Evolutionary conservation across 2,113 vertebrate genomes (phyloP), one percentile per base, ranked within the genome.

Genomic region (Platichthys flesus): DNA sequence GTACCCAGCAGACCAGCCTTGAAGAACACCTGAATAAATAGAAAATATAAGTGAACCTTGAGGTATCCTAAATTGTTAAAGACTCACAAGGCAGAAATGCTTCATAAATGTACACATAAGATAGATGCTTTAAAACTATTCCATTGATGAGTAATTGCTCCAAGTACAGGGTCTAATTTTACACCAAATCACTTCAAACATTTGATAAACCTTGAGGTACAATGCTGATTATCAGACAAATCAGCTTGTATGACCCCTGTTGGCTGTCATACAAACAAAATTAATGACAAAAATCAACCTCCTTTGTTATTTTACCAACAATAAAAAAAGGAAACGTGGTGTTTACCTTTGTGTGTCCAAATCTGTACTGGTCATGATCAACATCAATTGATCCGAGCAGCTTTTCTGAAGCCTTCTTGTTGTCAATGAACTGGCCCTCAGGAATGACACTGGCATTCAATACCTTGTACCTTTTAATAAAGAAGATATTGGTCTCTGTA

Each of bases 381-480:
- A 89, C 51, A 52, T 52, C 51, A 52, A 52, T 52, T 2, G 51
- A 52, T 52, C 51, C 51, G n/a, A 52, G 51, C 20, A 52, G 51
- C 51, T 52, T 52, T 14, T 21, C 20, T n/a, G 51, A 20, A 52
- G 51, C 51, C 51, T 52, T 52, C 51, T 52, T 52, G 51, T 52
- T 52, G 51, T 52, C 51, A 52, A 52, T 52, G 51, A 52, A 52
- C 20, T 52, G 51, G 51, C 51, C 51, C 51, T 52, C 51, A 52
- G 51, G 51, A 14, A 52, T 52, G 55, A 89, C 82, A 58, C 89
- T 87, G 61, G 89, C 87, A 84, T 90, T 90, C 74, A 90, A 61
- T 5, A 90, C 89, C 81, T 90, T 90, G 83, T 90, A 90, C 35
- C 89, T 90, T 90, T 45, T 81, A 9, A 37, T 3, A 3, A 54